Conservation (phyloP, 2,888 invertebrate genomes). For the Agonopterix subpropinquella region DNA sequence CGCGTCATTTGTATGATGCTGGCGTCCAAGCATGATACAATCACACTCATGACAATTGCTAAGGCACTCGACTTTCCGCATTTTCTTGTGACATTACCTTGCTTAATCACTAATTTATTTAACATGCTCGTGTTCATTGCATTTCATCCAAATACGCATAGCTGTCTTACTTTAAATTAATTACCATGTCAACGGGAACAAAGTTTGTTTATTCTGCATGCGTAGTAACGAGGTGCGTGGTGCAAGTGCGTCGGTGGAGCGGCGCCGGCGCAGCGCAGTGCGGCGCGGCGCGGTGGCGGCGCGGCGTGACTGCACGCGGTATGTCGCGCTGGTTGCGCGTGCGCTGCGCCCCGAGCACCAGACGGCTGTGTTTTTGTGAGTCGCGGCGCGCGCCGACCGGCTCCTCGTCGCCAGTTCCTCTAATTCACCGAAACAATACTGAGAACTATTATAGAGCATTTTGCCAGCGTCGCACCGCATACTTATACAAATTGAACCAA, state of each 20-base stretch:
- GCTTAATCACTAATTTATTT: slow-evolving; percentile 49
- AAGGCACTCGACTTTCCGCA: slow-evolving; percentile 45
- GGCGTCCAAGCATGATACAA: slow-evolving; percentile 49
- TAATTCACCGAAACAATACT: slow-evolving; percentile 56
- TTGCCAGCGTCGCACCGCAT: slow-evolving; percentile 33
- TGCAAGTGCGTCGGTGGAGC: slow-evolving; percentile 2
- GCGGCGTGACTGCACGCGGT: slow-evolving; percentile 19
- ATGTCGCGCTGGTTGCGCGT: slow-evolving; percentile 23
- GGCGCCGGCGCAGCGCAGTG: slow-evolving; percentile 1
- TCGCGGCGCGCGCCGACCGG: slow-evolving; percentile 51
- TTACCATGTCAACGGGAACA: slow-evolving; percentile 28
- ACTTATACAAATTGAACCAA: slow-evolving; percentile 1
- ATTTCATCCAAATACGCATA: slow-evolving; percentile 24
- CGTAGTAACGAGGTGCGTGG: slow-evolving; percentile 6
- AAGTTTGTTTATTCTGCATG: slow-evolving; percentile 15
- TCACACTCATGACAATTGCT: slow-evolving; percentile 47
- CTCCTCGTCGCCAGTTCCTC: slow-evolving; percentile 47
- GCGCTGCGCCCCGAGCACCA: slow-evolving; percentile 38
- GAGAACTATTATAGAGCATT: slow-evolving; percentile 50
- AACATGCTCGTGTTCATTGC: slow-evolving; percentile 35
- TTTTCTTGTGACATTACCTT: slow-evolving; percentile 53
- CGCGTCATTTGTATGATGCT: slow-evolving; percentile 68
- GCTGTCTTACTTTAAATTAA: slow-evolving; percentile 29
- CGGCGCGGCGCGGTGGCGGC: slow-evolving; percentile 9
- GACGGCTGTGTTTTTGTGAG: slow-evolving; percentile 63